Evolutionary conservation across 2,797 vertebrate genomes (phyloP), one percentile per base, ranked within the genome.

Genomic region (Sebastiscus tertius): DNA sequence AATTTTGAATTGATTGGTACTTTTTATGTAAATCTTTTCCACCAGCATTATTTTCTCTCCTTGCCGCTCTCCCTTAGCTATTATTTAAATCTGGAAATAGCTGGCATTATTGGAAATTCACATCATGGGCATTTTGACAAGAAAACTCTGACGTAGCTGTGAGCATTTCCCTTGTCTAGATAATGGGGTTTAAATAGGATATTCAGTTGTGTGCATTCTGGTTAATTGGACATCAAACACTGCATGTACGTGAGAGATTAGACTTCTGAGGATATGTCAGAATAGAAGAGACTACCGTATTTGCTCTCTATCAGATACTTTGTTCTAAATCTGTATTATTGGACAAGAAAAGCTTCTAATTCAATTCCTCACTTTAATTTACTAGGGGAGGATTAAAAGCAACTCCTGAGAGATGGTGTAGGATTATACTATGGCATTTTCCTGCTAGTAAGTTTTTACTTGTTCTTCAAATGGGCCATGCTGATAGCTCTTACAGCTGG

Each of bases 141-240:
- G 87, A 63, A 82, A 89, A 91, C 75, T 84, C 77, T 54, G 79
- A 90, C 81, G 87, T 86, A 91, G 83, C 85, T 84, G 71, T 85
- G 84, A 89, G 86, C 81, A 77, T 87, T 89, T 91, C 54, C 74
- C 87, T 88, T 85, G 85, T 92, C 86, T 86, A 79, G 81, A 90
- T 93, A 93, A 94, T 91, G 78, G 89, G 87, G 84, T 89, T 94
- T 89, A 91, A 92, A 89, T 82, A 67, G 89, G 80, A 92, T 85
- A 87, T 91, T 93, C 88, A 89, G 87, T 87, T 88, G 87, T 91
- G 89, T 84, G 92, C 91, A 93, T 94, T 91, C 88, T 92, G 80
- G 71, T 87, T 94, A 93, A 94, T 93, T 94, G 90, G 90, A 94
- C 92, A 92, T 94, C 93, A 94, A 93, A 93, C 88, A 86, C 88